A percentile compares a stretch with the other conserved stretches of the same genome.
Evolutionary conservation across 2,797 vertebrate genomes (phyloP).

Genomic region (Xerus rutilus): DNA sequence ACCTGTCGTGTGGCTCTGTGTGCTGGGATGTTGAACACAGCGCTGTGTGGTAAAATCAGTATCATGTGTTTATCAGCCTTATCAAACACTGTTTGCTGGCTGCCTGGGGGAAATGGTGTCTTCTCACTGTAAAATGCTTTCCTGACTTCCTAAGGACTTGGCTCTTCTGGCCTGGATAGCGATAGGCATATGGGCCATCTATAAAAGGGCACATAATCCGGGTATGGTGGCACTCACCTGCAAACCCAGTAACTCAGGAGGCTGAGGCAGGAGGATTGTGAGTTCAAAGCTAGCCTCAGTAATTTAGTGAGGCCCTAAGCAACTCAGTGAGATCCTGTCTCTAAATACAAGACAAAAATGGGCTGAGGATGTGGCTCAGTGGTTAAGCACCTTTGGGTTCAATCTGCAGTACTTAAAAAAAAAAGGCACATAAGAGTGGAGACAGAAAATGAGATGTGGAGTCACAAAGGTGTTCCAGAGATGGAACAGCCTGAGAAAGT

Average conservation of each 20-base stretch:
- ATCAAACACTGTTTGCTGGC: background rate
- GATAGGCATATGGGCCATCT: accelerated
- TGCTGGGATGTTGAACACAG: background rate
- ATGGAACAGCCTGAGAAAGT: background rate
- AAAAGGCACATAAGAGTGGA: background rate
- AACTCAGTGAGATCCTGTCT: no score
- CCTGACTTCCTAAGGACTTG: background rate
- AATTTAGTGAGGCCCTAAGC: no score
- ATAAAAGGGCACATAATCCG: background rate
- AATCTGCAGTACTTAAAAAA: no score
- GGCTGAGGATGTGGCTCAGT: no score
- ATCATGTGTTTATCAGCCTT: constrained; percentile 33
- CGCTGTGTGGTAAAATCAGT: background rate
- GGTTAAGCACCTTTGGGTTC: no score
- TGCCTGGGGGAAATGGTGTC: background rate
- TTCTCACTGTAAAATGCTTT: background rate
- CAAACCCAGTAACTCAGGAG: no score
- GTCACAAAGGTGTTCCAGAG: background rate
- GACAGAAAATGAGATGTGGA: background rate
- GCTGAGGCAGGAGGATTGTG: no score
- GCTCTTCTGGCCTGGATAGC: background rate
- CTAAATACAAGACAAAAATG: no score
- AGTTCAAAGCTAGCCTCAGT: no score
- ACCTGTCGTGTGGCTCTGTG: background rate
- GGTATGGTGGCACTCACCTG: no score